Conservation (phyloP, 2,888 invertebrate genomes). For the Hirtodrosophila duncani region DNA sequence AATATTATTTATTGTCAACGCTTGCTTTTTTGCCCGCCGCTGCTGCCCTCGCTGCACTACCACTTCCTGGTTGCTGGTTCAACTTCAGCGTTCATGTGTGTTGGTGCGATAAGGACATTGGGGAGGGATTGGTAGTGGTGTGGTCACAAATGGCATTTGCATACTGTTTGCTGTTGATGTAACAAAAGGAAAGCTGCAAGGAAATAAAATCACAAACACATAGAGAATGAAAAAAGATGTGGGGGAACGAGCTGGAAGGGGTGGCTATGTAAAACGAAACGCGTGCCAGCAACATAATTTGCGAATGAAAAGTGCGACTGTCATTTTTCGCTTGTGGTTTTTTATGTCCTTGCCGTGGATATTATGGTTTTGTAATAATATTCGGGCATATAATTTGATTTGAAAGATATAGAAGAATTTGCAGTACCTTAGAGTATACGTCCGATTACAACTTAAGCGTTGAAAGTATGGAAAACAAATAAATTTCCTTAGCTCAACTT, state of each 20-base stretch:
- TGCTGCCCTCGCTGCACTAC: not conserved
- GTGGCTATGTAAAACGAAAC: constrained; percentile 25
- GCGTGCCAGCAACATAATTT: constrained; percentile 63
- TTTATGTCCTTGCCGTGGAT: too few relatives aligned
- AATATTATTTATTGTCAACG: constrained; percentile 74
- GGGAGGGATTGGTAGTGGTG: constrained; percentile 5
- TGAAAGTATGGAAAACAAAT: too few relatives aligned
- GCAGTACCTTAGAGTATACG: too few relatives aligned
- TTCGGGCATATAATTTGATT: too few relatives aligned
- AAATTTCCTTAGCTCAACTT: too few relatives aligned
- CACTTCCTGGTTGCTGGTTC: not conserved
- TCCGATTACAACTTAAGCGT: too few relatives aligned
- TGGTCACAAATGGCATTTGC: constrained; percentile 50
- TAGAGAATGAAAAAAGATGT: constrained; percentile 15
- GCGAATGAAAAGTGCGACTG: constrained; percentile 21
- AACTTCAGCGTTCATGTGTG: constrained; percentile 35
- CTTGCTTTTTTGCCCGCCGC: constrained; percentile 15
- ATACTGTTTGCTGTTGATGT: constrained; percentile 40
- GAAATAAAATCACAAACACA: constrained; percentile 55
- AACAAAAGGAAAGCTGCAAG: constrained; percentile 36
- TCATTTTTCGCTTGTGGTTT: too few relatives aligned
- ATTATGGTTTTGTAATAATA: too few relatives aligned
- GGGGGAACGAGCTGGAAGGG: not conserved
- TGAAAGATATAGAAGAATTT: too few relatives aligned
- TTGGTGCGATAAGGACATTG: constrained; percentile 46